Evolutionary conservation across 2,797 vertebrate genomes (phyloP).

Genomic region (Cygnus olor): DNA sequence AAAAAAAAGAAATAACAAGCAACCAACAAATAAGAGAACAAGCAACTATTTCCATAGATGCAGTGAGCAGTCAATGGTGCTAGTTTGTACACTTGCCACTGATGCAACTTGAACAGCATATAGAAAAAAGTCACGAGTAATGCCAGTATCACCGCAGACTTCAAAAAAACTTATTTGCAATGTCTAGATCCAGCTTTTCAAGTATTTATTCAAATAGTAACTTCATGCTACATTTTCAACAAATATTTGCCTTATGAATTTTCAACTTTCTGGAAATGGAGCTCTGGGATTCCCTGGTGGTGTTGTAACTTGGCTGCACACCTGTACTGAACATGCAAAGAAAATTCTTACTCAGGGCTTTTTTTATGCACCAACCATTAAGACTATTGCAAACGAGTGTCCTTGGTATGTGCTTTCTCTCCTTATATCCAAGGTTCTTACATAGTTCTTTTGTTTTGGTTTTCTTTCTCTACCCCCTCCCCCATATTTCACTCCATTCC

Average conservation of each 20-base stretch:
- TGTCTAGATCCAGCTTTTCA: neutral
- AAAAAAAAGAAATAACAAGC: neutral
- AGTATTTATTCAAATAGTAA: neutral
- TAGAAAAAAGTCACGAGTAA: neutral
- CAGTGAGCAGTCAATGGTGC: neutral
- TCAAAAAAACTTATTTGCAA: neutral
- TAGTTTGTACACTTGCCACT: neutral
- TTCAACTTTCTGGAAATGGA: neutral
- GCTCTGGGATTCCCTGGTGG: neutral
- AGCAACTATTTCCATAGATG: neutral
- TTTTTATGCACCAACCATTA: neutral
- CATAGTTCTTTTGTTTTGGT: neutral
- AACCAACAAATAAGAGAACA: fast-evolving
- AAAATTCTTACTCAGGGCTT: neutral
- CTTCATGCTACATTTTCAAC: neutral
- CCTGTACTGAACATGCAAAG: neutral
- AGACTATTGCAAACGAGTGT: neutral
- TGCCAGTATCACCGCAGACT: neutral
- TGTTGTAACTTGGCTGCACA: neutral
- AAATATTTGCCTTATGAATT: neutral
- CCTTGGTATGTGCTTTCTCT: neutral
- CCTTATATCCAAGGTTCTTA: neutral
- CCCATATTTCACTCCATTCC: neutral
- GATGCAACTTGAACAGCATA: neutral
- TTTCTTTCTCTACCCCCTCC: neutral